Conservation (phyloP, 2,113 vertebrate species). For the Asarcornis scutulata region DNA sequence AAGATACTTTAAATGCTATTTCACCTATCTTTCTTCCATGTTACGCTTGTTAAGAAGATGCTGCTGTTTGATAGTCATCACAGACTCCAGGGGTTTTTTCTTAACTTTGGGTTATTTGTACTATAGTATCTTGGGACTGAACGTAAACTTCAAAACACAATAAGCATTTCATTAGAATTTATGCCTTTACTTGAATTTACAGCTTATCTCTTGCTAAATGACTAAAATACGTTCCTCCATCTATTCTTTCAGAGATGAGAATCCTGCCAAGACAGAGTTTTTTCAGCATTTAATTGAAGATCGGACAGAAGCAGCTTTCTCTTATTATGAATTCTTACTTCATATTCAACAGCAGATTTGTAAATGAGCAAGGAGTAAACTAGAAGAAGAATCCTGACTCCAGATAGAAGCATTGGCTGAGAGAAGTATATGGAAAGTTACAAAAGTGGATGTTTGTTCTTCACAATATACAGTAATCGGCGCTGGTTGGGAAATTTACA, state of each 20-base stretch:
- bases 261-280: conserved; percentile 85
- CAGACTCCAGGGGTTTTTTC: background rate
- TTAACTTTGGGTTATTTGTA: background rate
- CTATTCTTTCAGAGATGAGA: conserved; percentile 85
- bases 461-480: background rate
- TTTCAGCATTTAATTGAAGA: conserved; percentile 95
- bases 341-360: conserved; percentile 93
- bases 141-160: background rate
- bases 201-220: background rate
- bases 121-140: background rate
- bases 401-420: background rate
- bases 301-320: conserved; percentile 88
- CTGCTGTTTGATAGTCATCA: background rate
- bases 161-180: background rate
- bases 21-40: background rate
- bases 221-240: background rate
- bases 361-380: conserved; percentile 80
- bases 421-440: conserved; percentile 31
- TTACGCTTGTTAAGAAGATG: background rate
- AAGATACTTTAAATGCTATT: background rate
- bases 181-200: background rate
- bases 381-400: background rate
- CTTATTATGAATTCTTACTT: conserved; percentile 94
- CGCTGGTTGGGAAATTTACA: conserved; percentile 48
- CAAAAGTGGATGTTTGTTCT: background rate